Conservation (phyloP, 1,140 invertebrate genomes). For the Akabosia matsudoensis region DNA sequence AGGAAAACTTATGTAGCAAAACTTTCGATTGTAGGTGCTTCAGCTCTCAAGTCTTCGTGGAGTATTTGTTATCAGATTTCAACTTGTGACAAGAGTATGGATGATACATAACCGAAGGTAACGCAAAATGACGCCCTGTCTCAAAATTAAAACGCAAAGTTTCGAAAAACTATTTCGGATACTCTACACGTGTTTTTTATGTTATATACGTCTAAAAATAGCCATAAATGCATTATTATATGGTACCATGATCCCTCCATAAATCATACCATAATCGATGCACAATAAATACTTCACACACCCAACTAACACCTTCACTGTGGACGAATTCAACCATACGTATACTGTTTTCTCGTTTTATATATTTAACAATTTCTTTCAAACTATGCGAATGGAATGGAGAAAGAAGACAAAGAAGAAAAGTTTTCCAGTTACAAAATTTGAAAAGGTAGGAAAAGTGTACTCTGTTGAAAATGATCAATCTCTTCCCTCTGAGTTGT, state of each 20-base stretch:
- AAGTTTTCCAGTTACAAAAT: slow-evolving; percentile 7
- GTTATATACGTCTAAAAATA: too few relatives aligned
- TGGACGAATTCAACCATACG: too few relatives aligned
- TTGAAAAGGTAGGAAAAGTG: background rate
- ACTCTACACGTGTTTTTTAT: too few relatives aligned
- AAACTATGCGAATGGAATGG: background rate
- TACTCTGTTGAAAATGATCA: background rate
- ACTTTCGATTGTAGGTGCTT: too few relatives aligned
- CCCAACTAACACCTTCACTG: too few relatives aligned
- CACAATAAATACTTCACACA: background rate
- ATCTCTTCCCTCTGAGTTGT: background rate
- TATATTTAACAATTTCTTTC: background rate
- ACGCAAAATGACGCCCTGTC: background rate
- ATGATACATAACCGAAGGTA: background rate
- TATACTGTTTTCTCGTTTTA: too few relatives aligned
- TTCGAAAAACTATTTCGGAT: too few relatives aligned
- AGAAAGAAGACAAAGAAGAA: background rate
- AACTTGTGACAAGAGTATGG: background rate
- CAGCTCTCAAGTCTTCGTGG: too few relatives aligned
- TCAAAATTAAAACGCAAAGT: too few relatives aligned
- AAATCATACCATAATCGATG: slow-evolving; percentile 44
- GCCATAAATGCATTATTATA: background rate
- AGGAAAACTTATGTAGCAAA: too few relatives aligned
- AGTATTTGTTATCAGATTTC: background rate
- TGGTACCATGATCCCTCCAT: slow-evolving; percentile 40